Evolutionary conservation across 30 jellyfish, hydroid and myxozoan genomes (phyloP), one percentile per base, ranked within the genome.

Genomic region (Clytia hemisphaerica): DNA sequence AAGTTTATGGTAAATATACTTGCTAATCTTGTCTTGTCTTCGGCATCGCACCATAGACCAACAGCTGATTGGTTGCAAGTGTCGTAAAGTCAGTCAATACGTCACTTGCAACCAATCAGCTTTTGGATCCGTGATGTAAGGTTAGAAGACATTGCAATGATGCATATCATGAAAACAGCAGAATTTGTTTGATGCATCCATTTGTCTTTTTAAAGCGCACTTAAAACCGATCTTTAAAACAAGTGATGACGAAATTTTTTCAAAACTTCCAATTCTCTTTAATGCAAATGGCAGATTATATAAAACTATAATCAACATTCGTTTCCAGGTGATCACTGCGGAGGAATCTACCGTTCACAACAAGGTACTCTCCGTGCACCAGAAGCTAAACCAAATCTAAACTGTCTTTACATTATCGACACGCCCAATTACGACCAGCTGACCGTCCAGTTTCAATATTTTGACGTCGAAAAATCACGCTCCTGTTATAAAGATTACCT

Each of bases 341-440:
- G 93, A 6, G 85, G 83, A 40, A 77, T 85, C 14, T 54, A 60
- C 33, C 72, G 77, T 2, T 40, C 66, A 16, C 18, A 44, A 19
- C 33, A 33, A 14, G 96, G 96, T 33, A 25, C 78, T 24, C 72
- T 85, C 37, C 25, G 42, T 18, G 59, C 88, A 4, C 96, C 96
- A 12, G 24, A 37, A 4, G 57, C 65, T 49, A 93, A 93, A 5
- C 40, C 90, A 4, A 38, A 78, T 26, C 31, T 76, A 16, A 46
- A 71, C 45, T 85, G 96, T 72, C 55, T 85, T 42, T 85, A 88
- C 83, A 84, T 70, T 19, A 67, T 85, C 45, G 59, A 34, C 19
- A 73, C 81, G 0, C 93, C 78, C 4, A 83, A 82, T 18, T 89
- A 79, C 18, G 54, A 57, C 50, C 49, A 58, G 18, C 71, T 85